These are phyloP conservation scores for Callimorpha dominula DNA, from an alignment of 2,888 invertebrate species.

Conservation along the genomic window DNA sequence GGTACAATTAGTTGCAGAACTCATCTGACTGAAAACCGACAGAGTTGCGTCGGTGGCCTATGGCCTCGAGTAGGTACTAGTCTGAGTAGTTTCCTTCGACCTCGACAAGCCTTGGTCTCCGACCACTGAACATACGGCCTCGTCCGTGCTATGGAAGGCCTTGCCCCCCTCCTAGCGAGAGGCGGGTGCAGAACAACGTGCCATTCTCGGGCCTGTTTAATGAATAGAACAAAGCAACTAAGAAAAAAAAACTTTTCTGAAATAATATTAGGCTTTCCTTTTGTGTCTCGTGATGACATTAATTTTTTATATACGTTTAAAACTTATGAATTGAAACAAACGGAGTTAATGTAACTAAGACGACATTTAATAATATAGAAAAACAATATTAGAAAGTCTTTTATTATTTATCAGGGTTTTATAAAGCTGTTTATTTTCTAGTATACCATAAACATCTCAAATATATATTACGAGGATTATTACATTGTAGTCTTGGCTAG, in stretches of 20 bases:
- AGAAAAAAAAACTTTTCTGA: not conserved
- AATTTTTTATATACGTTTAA: not conserved
- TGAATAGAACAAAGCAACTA: not conserved
- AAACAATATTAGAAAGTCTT: not conserved
- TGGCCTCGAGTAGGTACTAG: not conserved
- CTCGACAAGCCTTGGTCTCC: conserved; percentile 13
- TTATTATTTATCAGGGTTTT: not conserved
- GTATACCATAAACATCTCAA: no score
- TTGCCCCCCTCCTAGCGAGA: not conserved
- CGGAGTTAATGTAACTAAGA: not conserved
- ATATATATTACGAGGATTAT: not conserved
- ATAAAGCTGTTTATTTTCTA: not conserved
- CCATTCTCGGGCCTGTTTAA: not conserved
- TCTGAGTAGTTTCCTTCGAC: conserved; percentile 5
- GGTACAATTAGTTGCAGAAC: not conserved
- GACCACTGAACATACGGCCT: not conserved
- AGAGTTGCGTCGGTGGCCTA: not conserved
- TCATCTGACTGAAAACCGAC: not conserved
- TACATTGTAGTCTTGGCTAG: conserved; percentile 1
- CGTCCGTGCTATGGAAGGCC: not conserved
- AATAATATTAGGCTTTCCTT: not conserved
- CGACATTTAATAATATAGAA: not conserved
- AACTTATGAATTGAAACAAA: not conserved
- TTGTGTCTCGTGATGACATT: not conserved
- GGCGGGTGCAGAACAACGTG: not conserved